Conservation (phyloP, 2,113 vertebrate genomes). For the Panthera uncia region DNA sequence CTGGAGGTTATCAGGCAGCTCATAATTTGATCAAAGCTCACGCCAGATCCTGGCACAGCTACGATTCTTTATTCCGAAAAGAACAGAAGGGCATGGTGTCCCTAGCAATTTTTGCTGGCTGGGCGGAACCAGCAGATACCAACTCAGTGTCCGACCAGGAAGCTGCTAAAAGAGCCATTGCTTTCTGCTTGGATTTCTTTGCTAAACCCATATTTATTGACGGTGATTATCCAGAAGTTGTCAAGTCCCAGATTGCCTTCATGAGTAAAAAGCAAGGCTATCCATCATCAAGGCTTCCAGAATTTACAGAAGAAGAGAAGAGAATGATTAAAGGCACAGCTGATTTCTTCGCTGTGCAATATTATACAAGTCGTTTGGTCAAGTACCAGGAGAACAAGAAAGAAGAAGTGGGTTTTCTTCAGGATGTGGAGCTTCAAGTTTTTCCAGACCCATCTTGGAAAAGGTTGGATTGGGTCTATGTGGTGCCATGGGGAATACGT, state of each 20-base stretch:
- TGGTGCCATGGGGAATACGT: slow-evolving; percentile 85
- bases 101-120: slow-evolving; percentile 85
- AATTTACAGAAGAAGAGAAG: slow-evolving; percentile 86
- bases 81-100: slow-evolving; percentile 84
- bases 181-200: slow-evolving; percentile 87
- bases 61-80: slow-evolving; percentile 81
- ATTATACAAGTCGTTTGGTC: slow-evolving; percentile 87
- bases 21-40: slow-evolving; percentile 89
- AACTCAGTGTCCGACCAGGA: slow-evolving; percentile 77
- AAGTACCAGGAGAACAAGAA: slow-evolving; percentile 69
- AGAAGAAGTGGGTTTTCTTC: slow-evolving; percentile 67
- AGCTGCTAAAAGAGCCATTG: slow-evolving; percentile 80
- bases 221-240: slow-evolving; percentile 88
- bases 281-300: slow-evolving; percentile 80
- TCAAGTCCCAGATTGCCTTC: slow-evolving; percentile 84
- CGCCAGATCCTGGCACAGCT: slow-evolving; percentile 88
- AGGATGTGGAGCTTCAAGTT: slow-evolving; percentile 78
- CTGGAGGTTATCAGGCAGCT: slow-evolving; percentile 83
- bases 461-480: slow-evolving; percentile 82
- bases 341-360: slow-evolving; percentile 91
- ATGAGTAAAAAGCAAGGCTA: slow-evolving; percentile 82
- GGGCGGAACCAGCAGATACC: slow-evolving; percentile 82
- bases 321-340: slow-evolving; percentile 84
- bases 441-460: slow-evolving; percentile 87
- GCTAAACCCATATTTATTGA: slow-evolving; percentile 88